Evolutionary conservation across 2,113 vertebrate species (phyloP).

Genomic region (Limnothrissa miodon): DNA sequence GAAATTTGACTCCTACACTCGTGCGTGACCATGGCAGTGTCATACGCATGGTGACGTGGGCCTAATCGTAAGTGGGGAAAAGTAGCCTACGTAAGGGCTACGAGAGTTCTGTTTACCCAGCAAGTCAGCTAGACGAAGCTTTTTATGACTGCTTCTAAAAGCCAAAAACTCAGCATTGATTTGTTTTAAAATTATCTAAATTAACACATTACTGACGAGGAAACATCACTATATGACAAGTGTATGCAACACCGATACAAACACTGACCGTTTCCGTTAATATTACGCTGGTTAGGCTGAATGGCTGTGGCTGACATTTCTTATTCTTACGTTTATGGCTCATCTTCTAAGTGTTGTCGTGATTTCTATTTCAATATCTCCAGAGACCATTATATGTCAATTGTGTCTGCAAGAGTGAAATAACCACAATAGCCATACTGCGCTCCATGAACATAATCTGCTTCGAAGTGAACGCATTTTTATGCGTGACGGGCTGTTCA

Average conservation of each 20-base stretch:
- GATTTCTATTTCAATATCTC: background rate
- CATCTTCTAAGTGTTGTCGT: background rate
- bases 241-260: background rate
- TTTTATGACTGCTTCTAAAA: background rate
- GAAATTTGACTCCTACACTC: background rate
- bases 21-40: background rate
- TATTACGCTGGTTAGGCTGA: background rate
- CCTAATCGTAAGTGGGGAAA: constrained; percentile 4
- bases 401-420: background rate
- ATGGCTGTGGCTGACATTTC: constrained; percentile 5
- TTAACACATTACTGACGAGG: background rate
- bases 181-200: background rate
- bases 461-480: background rate
- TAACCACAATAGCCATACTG: background rate
- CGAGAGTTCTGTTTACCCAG: constrained; percentile 12
- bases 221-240: background rate
- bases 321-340: background rate
- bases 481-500: constrained; percentile 1
- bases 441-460: background rate
- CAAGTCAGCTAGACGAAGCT: background rate
- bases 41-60: constrained; percentile 11
- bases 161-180: background rate
- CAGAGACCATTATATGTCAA: background rate
- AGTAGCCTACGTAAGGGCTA: constrained; percentile 15
- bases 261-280: background rate